Evolutionary conservation across 2,113 vertebrate species (phyloP).

Genomic region (Ancistrus triradiatus): DNA sequence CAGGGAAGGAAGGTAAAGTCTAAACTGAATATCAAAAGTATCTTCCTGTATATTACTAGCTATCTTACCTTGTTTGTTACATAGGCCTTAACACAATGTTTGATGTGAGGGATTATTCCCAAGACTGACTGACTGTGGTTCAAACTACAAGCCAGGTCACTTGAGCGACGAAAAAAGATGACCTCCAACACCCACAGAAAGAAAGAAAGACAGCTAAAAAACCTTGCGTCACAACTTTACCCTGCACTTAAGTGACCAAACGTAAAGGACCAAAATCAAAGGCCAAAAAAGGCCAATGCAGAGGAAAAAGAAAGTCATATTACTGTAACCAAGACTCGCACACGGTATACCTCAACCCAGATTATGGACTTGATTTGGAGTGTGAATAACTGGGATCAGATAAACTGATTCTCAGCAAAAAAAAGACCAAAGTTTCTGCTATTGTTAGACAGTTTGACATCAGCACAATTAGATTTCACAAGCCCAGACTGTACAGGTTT

Average conservation of each 20-base stretch:
- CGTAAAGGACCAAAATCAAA: constrained; percentile 63
- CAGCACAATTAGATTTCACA: constrained; percentile 59
- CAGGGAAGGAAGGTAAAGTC: no score
- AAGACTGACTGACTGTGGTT: no score
- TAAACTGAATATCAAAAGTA: no score
- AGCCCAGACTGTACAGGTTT: constrained; percentile 65
- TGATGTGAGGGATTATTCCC: no score
- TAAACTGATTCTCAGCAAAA: constrained; percentile 34
- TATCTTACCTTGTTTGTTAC: no score
- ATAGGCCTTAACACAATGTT: no score
- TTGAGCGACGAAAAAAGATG: no score
- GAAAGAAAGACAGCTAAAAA: no score
- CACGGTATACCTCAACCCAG: neutral
- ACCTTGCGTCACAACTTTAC: no score
- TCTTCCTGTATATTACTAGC: no score
- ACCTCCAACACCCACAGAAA: no score
- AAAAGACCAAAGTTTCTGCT: constrained; percentile 53
- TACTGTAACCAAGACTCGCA: neutral
- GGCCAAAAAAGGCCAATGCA: constrained; percentile 23
- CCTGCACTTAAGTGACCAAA: constrained; percentile 70
- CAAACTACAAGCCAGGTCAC: no score
- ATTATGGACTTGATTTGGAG: constrained; percentile 43
- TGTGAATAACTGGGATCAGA: constrained; percentile 30
- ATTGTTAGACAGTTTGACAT: constrained; percentile 55
- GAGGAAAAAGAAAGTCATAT: constrained; percentile 31